Percentiles rank a stretch among this genome's conserved stretches.
Evolutionary conservation across 2,113 vertebrate genomes (phyloP).

Genomic region (Petromus typicus): DNA sequence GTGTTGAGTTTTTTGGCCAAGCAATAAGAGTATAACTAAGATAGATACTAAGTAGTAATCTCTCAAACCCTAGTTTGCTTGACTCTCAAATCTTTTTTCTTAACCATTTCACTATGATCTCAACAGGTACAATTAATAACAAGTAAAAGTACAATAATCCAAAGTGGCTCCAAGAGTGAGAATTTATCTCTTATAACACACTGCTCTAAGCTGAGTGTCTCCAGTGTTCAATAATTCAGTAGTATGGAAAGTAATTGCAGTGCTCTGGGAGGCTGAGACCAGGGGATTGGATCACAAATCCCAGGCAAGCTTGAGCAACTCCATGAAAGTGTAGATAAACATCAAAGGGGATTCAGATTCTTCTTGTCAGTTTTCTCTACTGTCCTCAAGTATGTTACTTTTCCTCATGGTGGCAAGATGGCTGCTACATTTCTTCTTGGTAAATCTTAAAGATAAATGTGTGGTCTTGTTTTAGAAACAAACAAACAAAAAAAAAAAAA

Average conservation of each 20-base stretch:
- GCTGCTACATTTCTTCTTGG: not conserved
- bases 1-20: not conserved
- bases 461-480: not conserved
- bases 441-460: slow-evolving; percentile 23
- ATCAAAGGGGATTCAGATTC: not conserved
- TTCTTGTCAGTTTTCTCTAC: not conserved
- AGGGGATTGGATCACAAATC: not conserved
- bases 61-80: not conserved
- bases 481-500: not conserved
- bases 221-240: not conserved
- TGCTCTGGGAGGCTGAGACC: not conserved
- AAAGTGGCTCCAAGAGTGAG: not conserved
- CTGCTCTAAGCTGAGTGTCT: not conserved
- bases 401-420: not conserved
- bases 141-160: not conserved
- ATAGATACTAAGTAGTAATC: not conserved
- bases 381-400: not conserved
- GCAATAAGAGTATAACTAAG: not conserved
- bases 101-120: not conserved
- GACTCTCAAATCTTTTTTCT: not conserved
- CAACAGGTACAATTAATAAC: not conserved
- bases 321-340: not conserved
- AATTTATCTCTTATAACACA: not conserved
- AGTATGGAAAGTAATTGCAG: not conserved
- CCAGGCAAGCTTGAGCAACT: not conserved